Evolutionary conservation across 2,888 invertebrate species (phyloP).

Genomic region (Blastobasis adustella): DNA sequence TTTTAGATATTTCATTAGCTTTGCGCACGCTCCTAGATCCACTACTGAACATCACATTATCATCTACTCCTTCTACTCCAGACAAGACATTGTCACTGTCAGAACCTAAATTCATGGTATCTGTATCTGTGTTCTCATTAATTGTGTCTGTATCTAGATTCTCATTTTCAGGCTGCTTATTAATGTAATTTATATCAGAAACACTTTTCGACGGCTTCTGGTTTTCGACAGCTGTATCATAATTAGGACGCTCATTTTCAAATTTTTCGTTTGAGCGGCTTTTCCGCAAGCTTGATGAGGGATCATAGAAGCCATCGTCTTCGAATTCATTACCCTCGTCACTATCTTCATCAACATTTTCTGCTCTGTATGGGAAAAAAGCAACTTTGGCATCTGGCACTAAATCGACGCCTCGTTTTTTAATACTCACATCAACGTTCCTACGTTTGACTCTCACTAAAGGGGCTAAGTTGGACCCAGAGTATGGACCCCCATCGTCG

Average conservation of each 20-base stretch:
- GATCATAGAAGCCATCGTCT: constrained; percentile 64
- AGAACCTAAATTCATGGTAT: constrained; percentile 42
- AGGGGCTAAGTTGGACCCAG: constrained; percentile 37
- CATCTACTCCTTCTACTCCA: constrained; percentile 53
- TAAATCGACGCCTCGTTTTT: constrained; percentile 44
- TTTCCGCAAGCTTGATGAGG: constrained; percentile 42
- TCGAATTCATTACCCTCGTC: constrained; percentile 69
- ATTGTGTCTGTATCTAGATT: constrained; percentile 3
- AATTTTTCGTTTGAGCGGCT: constrained; percentile 19
- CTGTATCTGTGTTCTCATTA: constrained; percentile 18
- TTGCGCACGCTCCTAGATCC: constrained; percentile 38
- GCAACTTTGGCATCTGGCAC: constrained; percentile 49
- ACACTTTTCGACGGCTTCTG: constrained; percentile 2
- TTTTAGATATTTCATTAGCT: constrained; percentile 16
- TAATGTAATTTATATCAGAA: too few relatives aligned
- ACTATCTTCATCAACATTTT: constrained; percentile 59
- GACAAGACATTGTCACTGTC: constrained; percentile 56
- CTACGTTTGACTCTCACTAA: constrained; percentile 59
- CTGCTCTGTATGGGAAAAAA: constrained; percentile 47
- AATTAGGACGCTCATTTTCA: constrained; percentile 12
- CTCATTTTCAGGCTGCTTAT: too few relatives aligned
- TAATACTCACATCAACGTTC: constrained; percentile 29
- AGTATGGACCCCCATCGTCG: constrained; percentile 32
- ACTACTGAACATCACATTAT: constrained; percentile 54
- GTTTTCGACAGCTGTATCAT: constrained; percentile 7